These are phyloP conservation scores for Macrobrachium nipponense DNA, from an alignment of 1,140 invertebrate species.

Conservation along the genomic window DNA sequence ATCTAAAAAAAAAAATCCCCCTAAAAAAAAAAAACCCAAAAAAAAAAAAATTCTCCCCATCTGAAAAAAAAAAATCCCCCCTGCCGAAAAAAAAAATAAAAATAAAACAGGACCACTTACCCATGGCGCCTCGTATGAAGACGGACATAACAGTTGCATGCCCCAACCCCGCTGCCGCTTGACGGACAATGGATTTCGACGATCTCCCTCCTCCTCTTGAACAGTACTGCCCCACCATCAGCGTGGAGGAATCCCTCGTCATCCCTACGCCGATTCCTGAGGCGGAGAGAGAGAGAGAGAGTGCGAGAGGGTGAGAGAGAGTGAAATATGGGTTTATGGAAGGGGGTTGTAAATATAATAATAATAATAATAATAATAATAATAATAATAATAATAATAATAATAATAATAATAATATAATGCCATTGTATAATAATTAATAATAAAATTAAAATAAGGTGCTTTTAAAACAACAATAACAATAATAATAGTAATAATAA, in stretches of 20 bases:
- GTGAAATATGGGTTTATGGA: too few species aligned
- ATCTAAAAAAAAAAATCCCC: too few species aligned
- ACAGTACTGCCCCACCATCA: slow-evolving; percentile 94
- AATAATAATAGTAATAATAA: too few species aligned
- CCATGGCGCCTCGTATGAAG: slow-evolving; percentile 81
- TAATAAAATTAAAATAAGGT: too few species aligned
- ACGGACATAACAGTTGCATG: slow-evolving; percentile 84
- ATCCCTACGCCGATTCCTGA: slow-evolving; percentile 85
- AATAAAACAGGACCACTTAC: slow-evolving; percentile 70
- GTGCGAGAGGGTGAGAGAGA: background rate
- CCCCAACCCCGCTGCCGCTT: slow-evolving; percentile 89
- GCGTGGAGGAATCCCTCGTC: slow-evolving; percentile 84
- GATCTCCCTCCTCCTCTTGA: slow-evolving; percentile 84
- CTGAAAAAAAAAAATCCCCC: background rate
- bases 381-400: too few species aligned
- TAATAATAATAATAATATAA: too few species aligned
- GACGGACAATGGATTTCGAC: slow-evolving; percentile 91
- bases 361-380: too few species aligned
- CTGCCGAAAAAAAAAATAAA: too few species aligned
- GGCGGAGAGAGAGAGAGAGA: slow-evolving; percentile 59
- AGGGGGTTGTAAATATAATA: too few species aligned
- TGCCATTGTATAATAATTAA: too few species aligned
- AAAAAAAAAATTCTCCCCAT: background rate
- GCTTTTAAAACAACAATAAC: too few species aligned
- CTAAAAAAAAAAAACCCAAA: background rate